phyloP scores from a whole-genome alignment of 1,140 invertebrate species.

The Gonioctena quinquepunctata region DNA sequence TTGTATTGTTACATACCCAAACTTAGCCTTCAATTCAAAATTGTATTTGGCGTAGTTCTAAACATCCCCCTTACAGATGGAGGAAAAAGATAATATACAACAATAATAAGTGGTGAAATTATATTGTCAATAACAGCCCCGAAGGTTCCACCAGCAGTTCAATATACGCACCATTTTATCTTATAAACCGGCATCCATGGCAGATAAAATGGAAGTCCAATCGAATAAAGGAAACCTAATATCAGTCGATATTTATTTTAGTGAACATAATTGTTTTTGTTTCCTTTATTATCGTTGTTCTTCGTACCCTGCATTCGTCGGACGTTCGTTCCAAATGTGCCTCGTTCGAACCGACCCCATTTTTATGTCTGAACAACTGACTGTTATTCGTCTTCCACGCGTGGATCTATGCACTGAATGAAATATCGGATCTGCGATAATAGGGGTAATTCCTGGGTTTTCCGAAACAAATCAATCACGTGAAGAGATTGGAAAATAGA shows the following conservation, averaged over 20 bases:
- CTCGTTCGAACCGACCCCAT: background rate
- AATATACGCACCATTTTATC: background rate
- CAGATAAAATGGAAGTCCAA: background rate
- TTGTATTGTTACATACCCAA: no score
- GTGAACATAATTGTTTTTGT: slow-evolving; percentile 12
- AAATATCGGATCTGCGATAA: no score
- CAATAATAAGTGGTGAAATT: no score
- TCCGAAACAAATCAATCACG: no score
- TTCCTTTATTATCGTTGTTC: slow-evolving; percentile 12
- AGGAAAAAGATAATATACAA: no score
- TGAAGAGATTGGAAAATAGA: no score
- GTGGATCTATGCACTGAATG: background rate
- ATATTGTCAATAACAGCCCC: no score
- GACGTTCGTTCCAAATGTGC: background rate
- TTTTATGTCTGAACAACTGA: background rate
- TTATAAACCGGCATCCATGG: background rate
- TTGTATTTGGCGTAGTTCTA: no score
- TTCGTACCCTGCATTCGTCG: background rate
- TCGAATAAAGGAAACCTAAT: slow-evolving; percentile 2
- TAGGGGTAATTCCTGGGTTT: no score
- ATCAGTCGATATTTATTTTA: slow-evolving; percentile 12
- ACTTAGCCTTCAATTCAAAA: no score
- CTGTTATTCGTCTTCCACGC: background rate
- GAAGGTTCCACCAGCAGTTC: no score
- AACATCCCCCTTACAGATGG: no score